Conservation (phyloP, 2,797 vertebrate genomes). For the Anomalospiza imberbis region DNA sequence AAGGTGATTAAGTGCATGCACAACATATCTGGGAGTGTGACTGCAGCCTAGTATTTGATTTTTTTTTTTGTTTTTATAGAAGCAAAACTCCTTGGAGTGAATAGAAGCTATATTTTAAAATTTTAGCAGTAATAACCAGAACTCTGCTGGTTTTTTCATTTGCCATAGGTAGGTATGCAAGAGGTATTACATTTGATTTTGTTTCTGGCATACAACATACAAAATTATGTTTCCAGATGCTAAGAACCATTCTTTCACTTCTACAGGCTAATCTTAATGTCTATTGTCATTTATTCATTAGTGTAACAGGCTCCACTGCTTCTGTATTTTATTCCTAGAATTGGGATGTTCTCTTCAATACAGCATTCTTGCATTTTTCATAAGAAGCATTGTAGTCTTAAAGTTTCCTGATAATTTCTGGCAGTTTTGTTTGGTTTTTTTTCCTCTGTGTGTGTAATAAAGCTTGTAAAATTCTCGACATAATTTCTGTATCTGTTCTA, state of each 20-base stretch:
- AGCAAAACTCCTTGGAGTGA: neutral
- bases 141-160: neutral
- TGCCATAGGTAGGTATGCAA: neutral
- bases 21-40: neutral
- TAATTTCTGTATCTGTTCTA: neutral
- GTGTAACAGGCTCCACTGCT: neutral
- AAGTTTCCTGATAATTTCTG: neutral
- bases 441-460: neutral
- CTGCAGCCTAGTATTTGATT: neutral
- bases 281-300: neutral
- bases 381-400: neutral
- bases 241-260: neutral
- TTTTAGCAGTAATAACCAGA: neutral
- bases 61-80: neutral
- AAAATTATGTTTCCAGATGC: neutral
- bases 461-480: neutral
- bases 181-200: neutral
- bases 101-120: neutral
- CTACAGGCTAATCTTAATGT: neutral
- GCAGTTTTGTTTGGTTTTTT: accelerated
- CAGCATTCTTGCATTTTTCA: neutral
- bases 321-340: neutral
- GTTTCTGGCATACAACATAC: neutral
- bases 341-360: neutral
- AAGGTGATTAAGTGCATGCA: neutral